phyloP scores from a whole-genome alignment of 1,140 invertebrate species.

The Melipona quadrifasciata region DNA sequence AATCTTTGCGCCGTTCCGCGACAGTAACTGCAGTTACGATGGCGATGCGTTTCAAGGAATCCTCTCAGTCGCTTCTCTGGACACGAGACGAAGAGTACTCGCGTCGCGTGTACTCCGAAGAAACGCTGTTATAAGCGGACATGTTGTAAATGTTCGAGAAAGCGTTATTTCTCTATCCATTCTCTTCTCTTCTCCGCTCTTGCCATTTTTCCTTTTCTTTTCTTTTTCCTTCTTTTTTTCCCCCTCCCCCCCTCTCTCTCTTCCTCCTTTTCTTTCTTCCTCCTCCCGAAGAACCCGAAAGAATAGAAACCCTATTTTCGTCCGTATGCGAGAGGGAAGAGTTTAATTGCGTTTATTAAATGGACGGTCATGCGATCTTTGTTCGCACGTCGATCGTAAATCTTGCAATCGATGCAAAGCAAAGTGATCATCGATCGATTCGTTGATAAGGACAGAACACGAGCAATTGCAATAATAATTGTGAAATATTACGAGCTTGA shows the following conservation, averaged over 20 bases:
- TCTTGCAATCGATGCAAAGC: background rate
- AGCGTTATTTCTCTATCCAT: background rate
- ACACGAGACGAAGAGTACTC: conserved; percentile 51
- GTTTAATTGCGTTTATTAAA: conserved; percentile 41
- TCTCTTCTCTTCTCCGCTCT: conserved; percentile 4
- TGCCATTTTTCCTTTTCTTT: conserved; percentile 13
- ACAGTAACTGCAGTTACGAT: conserved; percentile 66
- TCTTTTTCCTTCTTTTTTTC: background rate
- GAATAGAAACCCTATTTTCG: background rate
- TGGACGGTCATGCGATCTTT: conserved; percentile 9
- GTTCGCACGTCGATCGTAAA: background rate
- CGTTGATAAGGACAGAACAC: background rate
- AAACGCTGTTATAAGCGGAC: conserved; percentile 68
- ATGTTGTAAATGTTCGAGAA: background rate
- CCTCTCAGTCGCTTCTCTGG: conserved; percentile 56
- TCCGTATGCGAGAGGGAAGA: conserved; percentile 2
- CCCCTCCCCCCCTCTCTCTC: too few relatives aligned
- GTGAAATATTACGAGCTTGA: conserved; percentile 19
- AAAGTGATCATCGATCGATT: background rate
- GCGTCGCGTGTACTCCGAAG: conserved; percentile 62
- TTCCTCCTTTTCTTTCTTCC: background rate
- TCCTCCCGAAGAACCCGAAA: background rate
- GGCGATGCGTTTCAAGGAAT: conserved; percentile 47
- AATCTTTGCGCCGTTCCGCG: conserved; percentile 60
- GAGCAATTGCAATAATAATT: conserved; percentile 28